A percentile compares a stretch with the other conserved stretches of the same genome.
Conservation (phyloP, 1,140 invertebrate species). For the Holcopasites calliopsidis region DNA sequence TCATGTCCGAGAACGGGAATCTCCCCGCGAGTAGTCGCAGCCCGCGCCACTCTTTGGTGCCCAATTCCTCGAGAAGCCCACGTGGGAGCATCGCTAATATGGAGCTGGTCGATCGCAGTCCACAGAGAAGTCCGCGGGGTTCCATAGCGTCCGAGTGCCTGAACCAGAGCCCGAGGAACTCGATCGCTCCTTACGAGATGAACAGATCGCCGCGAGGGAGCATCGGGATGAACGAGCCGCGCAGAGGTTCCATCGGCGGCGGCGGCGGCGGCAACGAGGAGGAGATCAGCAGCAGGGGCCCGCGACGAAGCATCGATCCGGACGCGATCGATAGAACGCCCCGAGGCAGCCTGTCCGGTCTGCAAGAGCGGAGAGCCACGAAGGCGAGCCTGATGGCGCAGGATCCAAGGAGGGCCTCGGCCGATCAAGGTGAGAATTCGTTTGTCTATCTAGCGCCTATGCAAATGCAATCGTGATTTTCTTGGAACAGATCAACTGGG, state of each 20-base stretch:
- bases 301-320: conserved; percentile 81
- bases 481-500: too few species aligned
- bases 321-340: conserved; percentile 79
- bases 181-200: conserved; percentile 77
- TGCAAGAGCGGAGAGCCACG: conserved; percentile 79
- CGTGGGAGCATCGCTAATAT: conserved; percentile 78
- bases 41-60: conserved; percentile 82
- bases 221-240: conserved; percentile 75
- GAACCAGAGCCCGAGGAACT: conserved; percentile 82
- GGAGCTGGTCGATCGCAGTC: conserved; percentile 58
- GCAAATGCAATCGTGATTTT: not conserved
- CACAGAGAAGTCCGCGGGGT: conserved; percentile 81
- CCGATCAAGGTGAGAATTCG: conserved; percentile 75
- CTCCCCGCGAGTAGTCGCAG: conserved; percentile 73
- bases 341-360: conserved; percentile 76
- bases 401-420: conserved; percentile 84
- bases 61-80: conserved; percentile 79
- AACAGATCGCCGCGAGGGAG: conserved; percentile 83
- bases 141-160: conserved; percentile 79
- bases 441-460: too few species aligned
- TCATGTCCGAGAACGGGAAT: conserved; percentile 70
- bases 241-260: conserved; percentile 79
- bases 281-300: conserved; percentile 82
- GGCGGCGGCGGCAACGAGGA: conserved; percentile 69
- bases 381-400: conserved; percentile 82